A percentile compares a stretch with the other conserved stretches of the same genome.
phyloP scores from a whole-genome alignment of 2,113 vertebrate species.

The Triplophysa tibetana region DNA sequence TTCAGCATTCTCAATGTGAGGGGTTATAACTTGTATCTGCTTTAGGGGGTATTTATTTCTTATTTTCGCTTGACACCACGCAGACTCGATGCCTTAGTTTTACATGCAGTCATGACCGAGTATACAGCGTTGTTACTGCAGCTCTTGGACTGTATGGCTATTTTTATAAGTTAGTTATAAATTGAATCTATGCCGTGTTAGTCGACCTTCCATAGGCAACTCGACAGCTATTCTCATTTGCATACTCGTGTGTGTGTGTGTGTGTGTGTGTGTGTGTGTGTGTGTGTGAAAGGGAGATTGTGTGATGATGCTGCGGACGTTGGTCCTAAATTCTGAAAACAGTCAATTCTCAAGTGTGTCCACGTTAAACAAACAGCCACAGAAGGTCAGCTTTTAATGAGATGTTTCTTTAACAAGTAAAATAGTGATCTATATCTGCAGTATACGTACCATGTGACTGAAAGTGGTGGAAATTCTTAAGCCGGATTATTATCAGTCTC shows the following conservation, averaged over 20 bases:
- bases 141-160: constrained; percentile 55
- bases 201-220: constrained; percentile 6
- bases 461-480: neutral
- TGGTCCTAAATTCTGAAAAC: constrained; percentile 32
- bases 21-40: neutral
- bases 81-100: constrained; percentile 13
- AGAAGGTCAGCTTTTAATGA: constrained; percentile 52
- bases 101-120: constrained; percentile 42
- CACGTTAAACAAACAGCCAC: constrained; percentile 18
- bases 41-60: neutral
- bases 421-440: constrained; percentile 27
- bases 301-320: neutral
- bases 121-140: constrained; percentile 52
- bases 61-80: neutral
- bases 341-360: constrained; percentile 15
- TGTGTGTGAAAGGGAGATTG: neutral
- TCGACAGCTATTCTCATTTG: neutral
- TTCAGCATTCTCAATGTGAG: neutral
- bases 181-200: constrained; percentile 15
- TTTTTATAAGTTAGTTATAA: constrained; percentile 58
- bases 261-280: neutral
- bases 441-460: neutral
- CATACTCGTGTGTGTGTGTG: neutral
- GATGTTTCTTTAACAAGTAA: constrained; percentile 29
- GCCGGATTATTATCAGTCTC: neutral